phyloP scores from a whole-genome alignment of 1,140 invertebrate species.

The Lerema accius region DNA sequence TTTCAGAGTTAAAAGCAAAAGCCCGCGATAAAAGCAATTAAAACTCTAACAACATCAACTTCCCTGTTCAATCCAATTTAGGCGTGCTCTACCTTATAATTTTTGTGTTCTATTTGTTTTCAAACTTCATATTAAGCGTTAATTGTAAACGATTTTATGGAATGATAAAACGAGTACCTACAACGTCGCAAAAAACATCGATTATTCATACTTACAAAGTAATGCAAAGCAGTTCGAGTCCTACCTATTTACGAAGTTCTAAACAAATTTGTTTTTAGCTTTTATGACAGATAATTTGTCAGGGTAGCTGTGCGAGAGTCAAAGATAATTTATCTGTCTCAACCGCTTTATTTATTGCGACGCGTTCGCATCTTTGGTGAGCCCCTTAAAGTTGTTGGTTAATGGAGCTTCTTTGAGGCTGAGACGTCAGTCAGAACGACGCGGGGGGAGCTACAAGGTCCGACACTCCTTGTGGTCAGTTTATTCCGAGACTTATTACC shows the following conservation, averaged over 20 bases:
- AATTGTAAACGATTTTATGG: conserved; percentile 32
- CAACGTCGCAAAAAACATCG: conserved; percentile 41
- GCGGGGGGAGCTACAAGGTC: conserved; percentile 27
- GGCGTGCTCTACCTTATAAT: conserved; percentile 52
- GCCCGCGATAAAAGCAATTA: conserved; percentile 78
- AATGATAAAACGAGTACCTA: conserved; percentile 32
- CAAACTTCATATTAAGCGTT: conserved; percentile 26
- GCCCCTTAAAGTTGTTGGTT: conserved; percentile 77
- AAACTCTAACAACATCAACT: conserved; percentile 74
- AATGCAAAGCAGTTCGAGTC: conserved; percentile 35
- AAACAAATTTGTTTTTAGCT: conserved; percentile 77
- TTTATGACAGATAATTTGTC: conserved; percentile 81
- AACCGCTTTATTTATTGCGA: conserved; percentile 80
- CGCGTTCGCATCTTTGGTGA: conserved; percentile 76
- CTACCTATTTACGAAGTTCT: conserved; percentile 43
- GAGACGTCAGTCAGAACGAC: conserved; percentile 66
- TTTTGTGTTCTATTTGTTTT: conserved; percentile 48
- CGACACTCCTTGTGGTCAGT: conserved; percentile 55
- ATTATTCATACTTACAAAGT: conserved; percentile 45
- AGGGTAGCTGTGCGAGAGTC: conserved; percentile 74
- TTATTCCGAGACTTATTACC: conserved; percentile 48
- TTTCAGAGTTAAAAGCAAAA: conserved; percentile 71
- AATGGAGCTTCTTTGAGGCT: conserved; percentile 75
- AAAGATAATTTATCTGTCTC: conserved; percentile 83
- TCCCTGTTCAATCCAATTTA: conserved; percentile 62